Evolutionary conservation across 2,888 invertebrate species (phyloP).

Genomic region (Eurytoma adleriae): DNA sequence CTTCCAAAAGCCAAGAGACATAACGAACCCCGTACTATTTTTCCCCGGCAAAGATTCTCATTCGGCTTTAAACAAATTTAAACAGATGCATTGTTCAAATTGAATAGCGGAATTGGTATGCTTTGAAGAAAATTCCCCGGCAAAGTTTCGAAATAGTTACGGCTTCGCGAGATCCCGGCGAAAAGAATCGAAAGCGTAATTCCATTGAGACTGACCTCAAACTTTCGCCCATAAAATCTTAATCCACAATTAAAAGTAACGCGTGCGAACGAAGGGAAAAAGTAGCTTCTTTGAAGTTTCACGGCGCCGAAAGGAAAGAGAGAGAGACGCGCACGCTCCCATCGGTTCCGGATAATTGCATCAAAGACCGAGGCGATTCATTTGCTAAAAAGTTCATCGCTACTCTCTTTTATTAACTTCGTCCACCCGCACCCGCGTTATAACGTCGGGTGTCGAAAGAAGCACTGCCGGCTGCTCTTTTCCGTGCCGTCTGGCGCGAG

Average conservation of each 20-base stretch:
- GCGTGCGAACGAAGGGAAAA: background rate
- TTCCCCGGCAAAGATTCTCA: too few relatives aligned
- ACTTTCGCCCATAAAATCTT: constrained; percentile 1
- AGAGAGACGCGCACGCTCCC: background rate
- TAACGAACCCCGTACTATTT: constrained; percentile 5
- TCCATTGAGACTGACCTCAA: too few relatives aligned
- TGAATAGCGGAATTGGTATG: too few relatives aligned
- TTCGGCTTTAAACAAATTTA: too few relatives aligned
- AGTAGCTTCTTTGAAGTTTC: constrained; percentile 7
- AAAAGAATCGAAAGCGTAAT: too few relatives aligned
- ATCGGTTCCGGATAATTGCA: constrained; percentile 15
- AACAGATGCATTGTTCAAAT: too few relatives aligned
- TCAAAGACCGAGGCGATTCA: constrained; percentile 21
- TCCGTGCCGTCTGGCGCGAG: background rate
- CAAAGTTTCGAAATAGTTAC: too few relatives aligned
- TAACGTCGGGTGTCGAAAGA: constrained; percentile 12
- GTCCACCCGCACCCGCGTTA: constrained; percentile 3
- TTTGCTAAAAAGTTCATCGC: constrained; percentile 30
- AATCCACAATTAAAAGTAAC: constrained; percentile 1
- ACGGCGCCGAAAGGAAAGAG: background rate
- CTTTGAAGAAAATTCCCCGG: too few relatives aligned
- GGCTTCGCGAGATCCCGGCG: too few relatives aligned
- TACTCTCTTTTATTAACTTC: constrained; percentile 32
- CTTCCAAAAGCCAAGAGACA: constrained; percentile 18
- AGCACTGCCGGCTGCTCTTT: constrained; percentile 14